Conservation (phyloP, 2,888 invertebrate genomes). For the Strigamia crassipes region DNA sequence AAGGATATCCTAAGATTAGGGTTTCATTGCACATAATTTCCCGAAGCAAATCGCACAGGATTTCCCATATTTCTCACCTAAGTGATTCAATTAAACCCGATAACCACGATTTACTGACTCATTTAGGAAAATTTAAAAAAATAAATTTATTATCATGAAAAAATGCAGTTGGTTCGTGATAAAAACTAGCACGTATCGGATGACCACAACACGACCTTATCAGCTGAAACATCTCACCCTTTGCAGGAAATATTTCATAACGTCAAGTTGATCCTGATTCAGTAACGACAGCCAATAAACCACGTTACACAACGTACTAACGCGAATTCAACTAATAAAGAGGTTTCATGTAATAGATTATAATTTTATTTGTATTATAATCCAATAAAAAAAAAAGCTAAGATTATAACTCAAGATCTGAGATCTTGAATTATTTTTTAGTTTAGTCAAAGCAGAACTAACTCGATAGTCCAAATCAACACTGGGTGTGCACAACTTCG, state of each 20-base stretch:
- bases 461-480: too few species aligned
- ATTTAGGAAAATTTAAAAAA: background rate
- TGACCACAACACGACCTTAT: background rate
- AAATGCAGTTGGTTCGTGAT: too few species aligned
- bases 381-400: too few species aligned
- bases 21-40: background rate
- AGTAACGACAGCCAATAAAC: slow-evolving; percentile 1
- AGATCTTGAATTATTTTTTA: too few species aligned
- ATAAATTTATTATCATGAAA: too few species aligned
- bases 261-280: background rate
- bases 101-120: too few species aligned
- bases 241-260: background rate
- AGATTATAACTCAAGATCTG: too few species aligned
- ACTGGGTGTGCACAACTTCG: too few species aligned
- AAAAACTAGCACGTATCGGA: too few species aligned
- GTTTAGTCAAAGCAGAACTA: too few species aligned
- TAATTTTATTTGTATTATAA: too few species aligned
- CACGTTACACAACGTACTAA: background rate
- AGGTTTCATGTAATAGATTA: too few species aligned
- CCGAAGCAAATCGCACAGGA: background rate
- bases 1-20: background rate
- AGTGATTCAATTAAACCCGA: background rate
- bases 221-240: background rate
- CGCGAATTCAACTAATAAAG: background rate
- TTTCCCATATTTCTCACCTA: background rate